These are phyloP conservation scores for Centropyge bicolor DNA, from an alignment of 2,797 vertebrate species.

Conservation along the genomic window DNA sequence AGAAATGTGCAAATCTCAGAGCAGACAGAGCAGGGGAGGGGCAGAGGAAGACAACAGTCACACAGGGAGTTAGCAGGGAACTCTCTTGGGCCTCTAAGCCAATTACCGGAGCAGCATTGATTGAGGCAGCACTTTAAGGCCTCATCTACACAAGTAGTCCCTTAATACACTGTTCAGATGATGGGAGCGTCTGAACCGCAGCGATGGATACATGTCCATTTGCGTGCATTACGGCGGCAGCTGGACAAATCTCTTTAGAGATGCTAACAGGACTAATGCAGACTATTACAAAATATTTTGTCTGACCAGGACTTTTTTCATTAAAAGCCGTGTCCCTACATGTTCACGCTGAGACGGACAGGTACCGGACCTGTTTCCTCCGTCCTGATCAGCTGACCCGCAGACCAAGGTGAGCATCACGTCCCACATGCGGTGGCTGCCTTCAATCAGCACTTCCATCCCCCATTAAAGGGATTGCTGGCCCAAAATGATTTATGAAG, in stretches of 20 bases:
- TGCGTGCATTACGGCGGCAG: constrained; percentile 56
- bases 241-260: constrained; percentile 40
- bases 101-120: constrained; percentile 81
- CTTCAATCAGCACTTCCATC: constrained; percentile 72
- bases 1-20: constrained; percentile 54
- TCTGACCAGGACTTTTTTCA: constrained; percentile 1
- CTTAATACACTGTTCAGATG: constrained; percentile 79
- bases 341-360: constrained; percentile 26
- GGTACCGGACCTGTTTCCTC: constrained; percentile 21
- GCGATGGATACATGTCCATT: constrained; percentile 46
- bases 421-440: constrained; percentile 41
- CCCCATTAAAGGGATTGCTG: constrained; percentile 71
- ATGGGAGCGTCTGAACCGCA: constrained; percentile 77
- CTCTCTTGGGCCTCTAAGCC: constrained; percentile 79
- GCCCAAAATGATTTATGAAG: constrained; percentile 77
- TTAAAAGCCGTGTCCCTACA: neutral
- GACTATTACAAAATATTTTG: constrained; percentile 12
- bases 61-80: constrained; percentile 69
- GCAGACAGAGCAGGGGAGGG: constrained; percentile 57
- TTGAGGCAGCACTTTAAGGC: constrained; percentile 82
- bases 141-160: constrained; percentile 80
- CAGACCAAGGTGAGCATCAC: constrained; percentile 56
- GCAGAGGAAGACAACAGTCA: constrained; percentile 70
- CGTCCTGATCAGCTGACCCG: constrained; percentile 34
- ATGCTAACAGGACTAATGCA: constrained; percentile 25